Evolutionary conservation across 2,113 vertebrate species (phyloP), one percentile per base, ranked within the genome.

Genomic region (Neolamprologus sp.): DNA sequence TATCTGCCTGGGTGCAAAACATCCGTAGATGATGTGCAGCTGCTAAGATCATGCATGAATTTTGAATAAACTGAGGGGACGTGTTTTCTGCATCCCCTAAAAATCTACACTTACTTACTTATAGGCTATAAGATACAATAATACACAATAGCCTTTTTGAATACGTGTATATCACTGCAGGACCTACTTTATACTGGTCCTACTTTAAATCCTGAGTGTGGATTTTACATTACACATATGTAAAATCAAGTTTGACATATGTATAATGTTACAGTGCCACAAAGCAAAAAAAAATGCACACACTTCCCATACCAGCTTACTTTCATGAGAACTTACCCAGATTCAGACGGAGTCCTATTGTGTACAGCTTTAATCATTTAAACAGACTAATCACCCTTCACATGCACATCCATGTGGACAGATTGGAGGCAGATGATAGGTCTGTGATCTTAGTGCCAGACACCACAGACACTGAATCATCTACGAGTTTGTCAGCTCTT

Each of bases 341-440:
- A 68, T 11, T 4, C 60, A 68, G 75, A 71, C 23, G 65, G 63
- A 42, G 65, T 86, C 23, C 73, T 78, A 49, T 19, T 78, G 26
- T 51, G 73, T 78, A n/a, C 51, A 84, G 73, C 88, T 82, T 92
- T 75, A 90, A 57, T 87, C 84, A 81, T 85, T 87, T 87, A 86
- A 86, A 87, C 55, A 58, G 33, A 92, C 93, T 93, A 94, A 95
- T 90, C 88, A 81, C 84, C 85, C 81, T 73, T 75, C 79, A 54
- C 54, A 78, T 49, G 28, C 45, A 78, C 73, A 78, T 78, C 1
- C 23, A 51, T 58, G 55, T 58, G 55, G 81, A 45, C 88, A 92
- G 91, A 91, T 87, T 90, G 90, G 85, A 92, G 91, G 83, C 93
- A 96, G 94, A 95, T 90, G 90, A 94, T 87, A 21, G 4, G 26